These are phyloP conservation scores for Brachyrhaphis roseni DNA, from an alignment of 2,797 vertebrate species.

Conservation along the genomic window DNA sequence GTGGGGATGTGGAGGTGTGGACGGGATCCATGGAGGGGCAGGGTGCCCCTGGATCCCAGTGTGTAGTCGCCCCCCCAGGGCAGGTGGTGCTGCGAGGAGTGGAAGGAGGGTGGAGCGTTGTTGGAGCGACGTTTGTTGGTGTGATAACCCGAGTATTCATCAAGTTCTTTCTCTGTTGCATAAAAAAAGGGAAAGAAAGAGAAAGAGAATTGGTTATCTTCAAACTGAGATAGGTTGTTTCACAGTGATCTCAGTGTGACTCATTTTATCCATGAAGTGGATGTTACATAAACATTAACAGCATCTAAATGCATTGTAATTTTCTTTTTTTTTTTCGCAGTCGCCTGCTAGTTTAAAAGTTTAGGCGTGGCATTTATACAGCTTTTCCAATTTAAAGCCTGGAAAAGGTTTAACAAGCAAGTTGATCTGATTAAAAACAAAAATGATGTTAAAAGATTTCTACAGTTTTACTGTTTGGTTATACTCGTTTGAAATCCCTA, in stretches of 20 bases:
- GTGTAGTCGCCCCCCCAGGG: constrained; percentile 79
- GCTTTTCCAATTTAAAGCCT: neutral
- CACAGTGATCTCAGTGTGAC: neutral
- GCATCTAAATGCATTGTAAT: neutral
- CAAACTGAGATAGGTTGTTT: neutral
- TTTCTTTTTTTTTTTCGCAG: neutral
- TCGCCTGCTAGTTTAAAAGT: neutral
- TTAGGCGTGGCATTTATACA: neutral
- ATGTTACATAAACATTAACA: neutral
- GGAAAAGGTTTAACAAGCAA: neutral
- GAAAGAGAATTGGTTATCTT: neutral
- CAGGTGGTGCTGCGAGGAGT: constrained; percentile 82
- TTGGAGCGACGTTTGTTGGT: constrained; percentile 70
- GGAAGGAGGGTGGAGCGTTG: constrained; percentile 74
- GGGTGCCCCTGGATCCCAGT: constrained; percentile 81
- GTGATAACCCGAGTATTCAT: constrained; percentile 83
- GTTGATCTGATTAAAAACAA: neutral
- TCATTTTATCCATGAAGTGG: neutral
- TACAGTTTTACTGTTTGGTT: neutral
- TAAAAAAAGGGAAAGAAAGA: constrained; percentile 9
- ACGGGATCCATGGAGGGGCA: constrained; percentile 84
- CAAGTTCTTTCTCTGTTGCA: constrained; percentile 87
- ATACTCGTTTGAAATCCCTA: neutral
- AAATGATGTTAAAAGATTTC: neutral
- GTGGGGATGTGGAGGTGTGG: constrained; percentile 73